Base-by-base conservation (phyloP, 1,140 invertebrate genomes). In the honey bee (Apis mellifera) region DNA sequence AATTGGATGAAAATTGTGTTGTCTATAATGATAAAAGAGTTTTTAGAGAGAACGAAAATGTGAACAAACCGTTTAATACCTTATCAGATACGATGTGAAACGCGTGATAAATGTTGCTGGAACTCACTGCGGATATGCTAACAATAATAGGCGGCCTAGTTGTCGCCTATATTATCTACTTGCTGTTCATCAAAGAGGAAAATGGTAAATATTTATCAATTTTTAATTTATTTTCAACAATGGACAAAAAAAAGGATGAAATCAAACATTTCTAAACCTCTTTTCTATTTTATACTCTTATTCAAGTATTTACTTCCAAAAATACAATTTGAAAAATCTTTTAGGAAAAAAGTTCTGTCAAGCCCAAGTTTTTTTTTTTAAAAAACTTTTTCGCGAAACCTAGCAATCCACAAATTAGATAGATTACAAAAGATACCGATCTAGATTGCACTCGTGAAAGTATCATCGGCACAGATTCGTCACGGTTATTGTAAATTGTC, bases 121-220 rank as follows among this genome's bases (percentile, higher is more conserved):
- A 90, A 91, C 50, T 92, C 21, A 60, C 92, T 42, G 86, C 89
- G 83, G 91, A 93, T 76, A 94, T 93, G 91, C 90, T 94, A 90
- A 91, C 90, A 77, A 73, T 94, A 69, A 91, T 94, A 82, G 93
- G 92, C 48, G 93, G 92, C 54, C 84, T 94, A 42, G 86, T 94
- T 89, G 75, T 94, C 79, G 84, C 84, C 68, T 94, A 91, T 84
- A 87, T 94, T 54, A 71, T 93, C 89, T 94, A 94, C 89, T 80
- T 93, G 60, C 82, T 93, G 32, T 57, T 92, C 79, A 79, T 78
- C 52, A 90, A 78, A 32, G 90, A 78, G 42, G 90, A 90, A 88
- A 83, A 93, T 92, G 93, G 93, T 94, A 94, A 93, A 57, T 73
- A 82, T 82, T n/a, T 70, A 70, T 15, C 64, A 21, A 68, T n/a